phyloP scores from a whole-genome alignment of 2,888 invertebrate species.

The Crematogaster levior region DNA sequence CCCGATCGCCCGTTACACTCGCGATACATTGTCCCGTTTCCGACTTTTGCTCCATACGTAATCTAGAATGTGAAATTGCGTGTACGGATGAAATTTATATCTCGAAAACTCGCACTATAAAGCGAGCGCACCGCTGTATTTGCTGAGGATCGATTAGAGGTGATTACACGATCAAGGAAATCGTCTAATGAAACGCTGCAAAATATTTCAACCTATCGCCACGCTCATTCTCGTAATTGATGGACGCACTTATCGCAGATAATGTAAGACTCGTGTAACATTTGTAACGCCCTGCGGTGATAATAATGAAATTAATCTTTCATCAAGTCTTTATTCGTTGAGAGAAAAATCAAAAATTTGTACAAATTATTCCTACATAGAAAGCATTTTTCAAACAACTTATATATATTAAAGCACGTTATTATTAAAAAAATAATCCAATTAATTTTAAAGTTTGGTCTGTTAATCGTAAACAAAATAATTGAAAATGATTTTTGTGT shows the following conservation, averaged over 20 bases:
- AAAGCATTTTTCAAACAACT: neutral
- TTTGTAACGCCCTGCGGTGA: constrained; percentile 12
- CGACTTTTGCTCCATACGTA: constrained; percentile 46
- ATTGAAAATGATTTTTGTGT: neutral
- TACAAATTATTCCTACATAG: neutral
- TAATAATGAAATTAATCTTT: constrained; percentile 28
- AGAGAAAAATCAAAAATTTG: neutral
- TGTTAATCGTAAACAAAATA: neutral
- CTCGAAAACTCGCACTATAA: constrained; percentile 17
- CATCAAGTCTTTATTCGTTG: neutral
- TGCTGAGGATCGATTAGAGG: constrained; percentile 39
- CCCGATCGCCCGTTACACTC: constrained; percentile 34
- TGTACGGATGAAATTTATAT: constrained; percentile 37
- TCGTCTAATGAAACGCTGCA: constrained; percentile 32
- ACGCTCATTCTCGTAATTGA: constrained; percentile 33
- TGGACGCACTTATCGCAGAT: constrained; percentile 41
- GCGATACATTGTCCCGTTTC: constrained; percentile 38
- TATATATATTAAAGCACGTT: too few relatives aligned
- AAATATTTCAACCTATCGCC: constrained; percentile 52
- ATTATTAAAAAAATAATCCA: neutral
- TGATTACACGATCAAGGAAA: constrained; percentile 44
- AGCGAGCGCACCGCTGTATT: constrained; percentile 8
- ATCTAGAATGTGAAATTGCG: constrained; percentile 39
- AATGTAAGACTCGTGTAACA: constrained; percentile 40
- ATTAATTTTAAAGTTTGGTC: neutral